phyloP scores from a whole-genome alignment of 2,113 vertebrate species.

The Pyxicephalus adspersus region DNA sequence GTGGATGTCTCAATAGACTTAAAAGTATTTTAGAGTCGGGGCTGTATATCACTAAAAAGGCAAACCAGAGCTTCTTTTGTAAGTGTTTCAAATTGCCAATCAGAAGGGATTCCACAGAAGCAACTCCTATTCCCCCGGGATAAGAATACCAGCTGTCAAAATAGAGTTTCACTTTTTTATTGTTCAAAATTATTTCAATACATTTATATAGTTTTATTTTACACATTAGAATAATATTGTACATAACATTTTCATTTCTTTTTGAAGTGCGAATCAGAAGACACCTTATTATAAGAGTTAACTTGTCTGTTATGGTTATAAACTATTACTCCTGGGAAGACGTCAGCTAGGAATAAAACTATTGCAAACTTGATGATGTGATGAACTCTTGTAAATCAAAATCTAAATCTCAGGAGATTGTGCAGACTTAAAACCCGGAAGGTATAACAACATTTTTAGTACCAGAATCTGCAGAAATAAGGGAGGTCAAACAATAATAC shows the following conservation, averaged over 20 bases:
- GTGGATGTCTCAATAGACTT: no score
- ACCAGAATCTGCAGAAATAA: constrained; percentile 20
- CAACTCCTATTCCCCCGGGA: no score
- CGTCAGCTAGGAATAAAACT: constrained; percentile 4
- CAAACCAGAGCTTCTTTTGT: no score
- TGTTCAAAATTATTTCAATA: no score
- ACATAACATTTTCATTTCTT: background rate
- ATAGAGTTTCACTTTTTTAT: no score
- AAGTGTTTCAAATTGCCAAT: no score
- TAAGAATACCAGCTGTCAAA: no score
- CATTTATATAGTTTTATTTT: background rate
- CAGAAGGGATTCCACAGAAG: no score
- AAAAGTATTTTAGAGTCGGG: no score
- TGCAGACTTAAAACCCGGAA: constrained; percentile 5
- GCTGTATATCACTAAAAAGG: no score
- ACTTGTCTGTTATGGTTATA: constrained; percentile 9
- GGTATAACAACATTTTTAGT: constrained; percentile 15
- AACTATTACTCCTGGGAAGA: constrained; percentile 3
- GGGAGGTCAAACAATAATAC: constrained; percentile 38
- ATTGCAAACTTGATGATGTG: constrained; percentile 16
- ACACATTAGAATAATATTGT: no score
- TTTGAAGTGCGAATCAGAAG: background rate
- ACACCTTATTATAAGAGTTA: constrained; percentile 3
- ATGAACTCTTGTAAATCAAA: constrained; percentile 30
- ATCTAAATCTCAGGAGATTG: background rate